Conservation (phyloP, 1,140 invertebrate genomes). For the Drosophila gunungcola region DNA sequence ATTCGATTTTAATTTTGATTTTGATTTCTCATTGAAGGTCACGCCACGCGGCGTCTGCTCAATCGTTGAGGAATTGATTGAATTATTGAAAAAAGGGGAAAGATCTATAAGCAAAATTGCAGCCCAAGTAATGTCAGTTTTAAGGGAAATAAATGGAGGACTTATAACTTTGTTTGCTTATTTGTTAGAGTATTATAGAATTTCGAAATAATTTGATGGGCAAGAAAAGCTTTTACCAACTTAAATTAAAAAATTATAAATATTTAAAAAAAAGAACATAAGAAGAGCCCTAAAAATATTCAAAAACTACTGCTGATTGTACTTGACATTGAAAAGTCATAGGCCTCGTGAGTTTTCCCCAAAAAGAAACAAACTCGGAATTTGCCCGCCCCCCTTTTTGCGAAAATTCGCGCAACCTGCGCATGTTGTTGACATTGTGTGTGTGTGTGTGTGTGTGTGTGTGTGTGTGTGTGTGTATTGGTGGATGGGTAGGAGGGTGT, state of each 20-base stretch:
- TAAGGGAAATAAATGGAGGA: neutral
- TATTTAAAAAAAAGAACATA: neutral
- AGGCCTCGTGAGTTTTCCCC: neutral
- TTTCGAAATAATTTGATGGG: too few species aligned
- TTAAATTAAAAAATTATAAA: neutral
- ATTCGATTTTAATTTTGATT: conserved; percentile 55
- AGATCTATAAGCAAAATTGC: neutral
- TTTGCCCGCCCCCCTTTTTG: conserved; percentile 7
- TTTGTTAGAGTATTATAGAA: too few species aligned
- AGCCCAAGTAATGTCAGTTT: neutral
- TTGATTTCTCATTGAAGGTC: conserved; percentile 67
- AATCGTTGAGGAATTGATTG: conserved; percentile 11
- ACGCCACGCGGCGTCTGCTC: conserved; percentile 3
- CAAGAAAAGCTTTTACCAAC: too few species aligned
- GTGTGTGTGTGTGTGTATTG: conserved; percentile 1
- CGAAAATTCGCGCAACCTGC: conserved; percentile 64
- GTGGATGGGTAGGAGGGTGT: neutral
- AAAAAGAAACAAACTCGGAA: conserved; percentile 7
- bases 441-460: conserved; percentile 5
- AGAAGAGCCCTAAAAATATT: neutral
- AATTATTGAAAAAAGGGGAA: neutral
- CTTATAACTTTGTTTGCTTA: too few species aligned
- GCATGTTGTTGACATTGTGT: conserved; percentile 70
- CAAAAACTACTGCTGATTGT: neutral
- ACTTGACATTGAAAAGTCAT: conserved; percentile 53